Percentiles rank a stretch among this genome's conserved stretches.
Conservation (phyloP, 2,113 vertebrate genomes). For the Sterna hirundo region DNA sequence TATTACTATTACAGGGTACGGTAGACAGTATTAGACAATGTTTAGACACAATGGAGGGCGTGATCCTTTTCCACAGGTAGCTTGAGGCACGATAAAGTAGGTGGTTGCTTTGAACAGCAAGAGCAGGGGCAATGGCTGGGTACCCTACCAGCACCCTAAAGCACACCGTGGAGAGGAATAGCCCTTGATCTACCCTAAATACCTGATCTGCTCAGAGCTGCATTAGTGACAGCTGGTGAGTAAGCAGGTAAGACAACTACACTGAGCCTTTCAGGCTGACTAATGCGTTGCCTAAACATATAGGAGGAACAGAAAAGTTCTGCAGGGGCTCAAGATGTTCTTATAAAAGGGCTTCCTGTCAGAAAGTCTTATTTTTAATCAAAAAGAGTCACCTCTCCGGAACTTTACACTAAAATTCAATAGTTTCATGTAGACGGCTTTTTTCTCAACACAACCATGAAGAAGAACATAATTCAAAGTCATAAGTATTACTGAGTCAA, state of each 20-base stretch:
- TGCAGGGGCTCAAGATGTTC: neutral
- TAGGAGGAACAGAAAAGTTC: neutral
- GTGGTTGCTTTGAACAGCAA: neutral
- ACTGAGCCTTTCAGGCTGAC: neutral
- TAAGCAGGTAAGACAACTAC: neutral
- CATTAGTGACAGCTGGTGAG: neutral
- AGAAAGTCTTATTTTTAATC: neutral
- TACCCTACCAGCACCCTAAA: neutral
- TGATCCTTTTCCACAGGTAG: neutral
- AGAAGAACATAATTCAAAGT: neutral
- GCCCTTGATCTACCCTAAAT: neutral
- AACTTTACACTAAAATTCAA: neutral
- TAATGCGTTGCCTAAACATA: neutral
- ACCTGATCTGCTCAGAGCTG: neutral
- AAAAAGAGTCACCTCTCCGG: neutral
- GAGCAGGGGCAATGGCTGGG: neutral
- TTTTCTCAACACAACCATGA: neutral
- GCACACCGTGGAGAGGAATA: neutral
- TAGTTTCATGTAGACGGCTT: neutral
- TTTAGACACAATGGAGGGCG: neutral
- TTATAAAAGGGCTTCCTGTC: neutral
- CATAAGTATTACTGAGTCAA: neutral
- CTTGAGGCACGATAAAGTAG: neutral
- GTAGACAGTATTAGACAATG: neutral
- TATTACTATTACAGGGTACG: neutral